A percentile compares a stretch with the other conserved stretches of the same genome.
phyloP scores from a whole-genome alignment of 37 sponge, comb jelly and placozoan species.

The Theonella swinhoei region DNA sequence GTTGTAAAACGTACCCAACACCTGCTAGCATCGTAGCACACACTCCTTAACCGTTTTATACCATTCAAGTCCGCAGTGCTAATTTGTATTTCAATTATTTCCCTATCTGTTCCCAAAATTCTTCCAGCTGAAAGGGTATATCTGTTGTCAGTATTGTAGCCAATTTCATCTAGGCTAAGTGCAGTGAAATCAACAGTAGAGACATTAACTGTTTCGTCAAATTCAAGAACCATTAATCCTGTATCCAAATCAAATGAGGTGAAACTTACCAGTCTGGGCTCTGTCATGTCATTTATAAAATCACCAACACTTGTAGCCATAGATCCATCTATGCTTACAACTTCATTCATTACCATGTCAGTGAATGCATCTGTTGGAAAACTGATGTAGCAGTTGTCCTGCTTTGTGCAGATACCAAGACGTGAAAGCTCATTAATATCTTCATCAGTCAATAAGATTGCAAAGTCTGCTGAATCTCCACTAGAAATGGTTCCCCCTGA shows the following conservation, averaged over 20 bases:
- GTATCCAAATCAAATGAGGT: slow-evolving; percentile 71
- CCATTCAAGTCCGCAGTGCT: slow-evolving; percentile 70
- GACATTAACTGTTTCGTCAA: slow-evolving; percentile 69
- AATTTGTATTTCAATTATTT: slow-evolving; percentile 61
- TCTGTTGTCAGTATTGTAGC: background rate
- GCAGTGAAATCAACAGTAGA: slow-evolving; percentile 38
- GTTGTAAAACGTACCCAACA: slow-evolving; percentile 70
- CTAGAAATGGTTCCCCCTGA: slow-evolving; percentile 35
- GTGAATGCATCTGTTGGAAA: slow-evolving; percentile 44
- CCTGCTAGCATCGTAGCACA: slow-evolving; percentile 50
- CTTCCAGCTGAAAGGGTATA: slow-evolving; percentile 61
- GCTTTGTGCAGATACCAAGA: slow-evolving; percentile 57
- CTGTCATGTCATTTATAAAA: slow-evolving; percentile 51
- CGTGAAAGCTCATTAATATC: slow-evolving; percentile 62
- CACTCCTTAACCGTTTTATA: slow-evolving; percentile 48
- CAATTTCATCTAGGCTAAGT: slow-evolving; percentile 57
- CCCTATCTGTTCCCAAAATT: slow-evolving; percentile 54
- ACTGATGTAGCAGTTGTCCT: slow-evolving; percentile 67
- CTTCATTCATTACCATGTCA: slow-evolving; percentile 55
- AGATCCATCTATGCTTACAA: slow-evolving; percentile 25
- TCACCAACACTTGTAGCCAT: slow-evolving; percentile 21
- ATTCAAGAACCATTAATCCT: slow-evolving; percentile 59
- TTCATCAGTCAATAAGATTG: slow-evolving; percentile 18
- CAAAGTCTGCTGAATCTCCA: slow-evolving; percentile 44
- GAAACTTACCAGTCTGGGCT: slow-evolving; percentile 60